Evolutionary conservation across 2,797 vertebrate species (phyloP).

Genomic region (Schizothorax lantsangensis): DNA sequence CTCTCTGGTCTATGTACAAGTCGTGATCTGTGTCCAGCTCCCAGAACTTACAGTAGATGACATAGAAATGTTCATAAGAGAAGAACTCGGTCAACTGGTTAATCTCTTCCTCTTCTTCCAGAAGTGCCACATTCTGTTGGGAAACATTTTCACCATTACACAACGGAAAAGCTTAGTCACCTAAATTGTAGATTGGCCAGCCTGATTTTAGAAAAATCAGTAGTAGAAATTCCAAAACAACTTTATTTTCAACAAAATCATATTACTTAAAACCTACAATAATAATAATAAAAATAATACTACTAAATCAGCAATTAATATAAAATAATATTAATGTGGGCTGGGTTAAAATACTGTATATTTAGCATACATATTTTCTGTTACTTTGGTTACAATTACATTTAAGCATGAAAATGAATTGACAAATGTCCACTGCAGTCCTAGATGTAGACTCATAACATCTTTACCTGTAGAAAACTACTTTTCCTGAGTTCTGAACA

Average conservation of each 20-base stretch:
- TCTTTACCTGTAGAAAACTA: constrained; percentile 89
- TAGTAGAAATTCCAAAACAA: neutral
- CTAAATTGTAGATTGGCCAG: neutral
- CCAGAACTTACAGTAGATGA: constrained; percentile 99
- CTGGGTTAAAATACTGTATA: neutral
- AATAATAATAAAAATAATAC: neutral
- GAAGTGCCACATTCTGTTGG: constrained; percentile 86
- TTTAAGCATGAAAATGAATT: neutral
- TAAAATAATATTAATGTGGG: neutral
- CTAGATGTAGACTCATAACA: neutral
- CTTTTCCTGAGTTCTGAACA: constrained; percentile 91
- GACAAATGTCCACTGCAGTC: too few species aligned
- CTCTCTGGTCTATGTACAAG: constrained; percentile 90
- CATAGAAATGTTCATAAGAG: constrained; percentile 98
- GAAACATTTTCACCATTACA: constrained; percentile 24
- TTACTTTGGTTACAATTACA: neutral
- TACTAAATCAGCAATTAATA: neutral
- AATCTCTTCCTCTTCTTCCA: constrained; percentile 93
- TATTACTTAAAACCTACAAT: neutral
- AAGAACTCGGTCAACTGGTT: constrained; percentile 96
- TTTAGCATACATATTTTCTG: neutral
- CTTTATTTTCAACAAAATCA: neutral
- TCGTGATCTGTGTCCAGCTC: constrained; percentile 96
- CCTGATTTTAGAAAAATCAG: neutral
- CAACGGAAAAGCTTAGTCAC: neutral